Base-by-base conservation (phyloP, 2,888 invertebrate species). In the Dynastes hyllus region DNA sequence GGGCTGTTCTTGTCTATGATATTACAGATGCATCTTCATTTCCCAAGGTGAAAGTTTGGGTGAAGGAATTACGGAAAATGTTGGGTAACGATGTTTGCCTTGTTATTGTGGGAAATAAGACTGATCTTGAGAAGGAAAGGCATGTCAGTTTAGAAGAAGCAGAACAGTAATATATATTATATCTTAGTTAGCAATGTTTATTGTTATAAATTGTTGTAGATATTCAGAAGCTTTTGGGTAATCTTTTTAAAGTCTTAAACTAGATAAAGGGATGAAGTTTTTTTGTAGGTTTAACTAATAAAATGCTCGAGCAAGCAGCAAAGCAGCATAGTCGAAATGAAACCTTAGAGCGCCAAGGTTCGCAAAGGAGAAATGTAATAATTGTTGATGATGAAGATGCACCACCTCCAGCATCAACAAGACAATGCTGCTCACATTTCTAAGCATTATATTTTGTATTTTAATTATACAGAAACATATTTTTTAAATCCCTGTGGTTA, bases 1-100 rank as follows among this genome's bases (percentile, higher is more conserved):
- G 99, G 83, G 99, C 99, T 76, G 94, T 99, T 85, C 92, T 99
- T 83, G 98, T 99, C 2, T 99, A 98, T 89, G 99, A 99, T 88
- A 97, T 99, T 81, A 98, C 99, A 16, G 98, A 99, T 90, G 95
- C 96, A 89, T 96, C 97, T 87, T 98, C 98, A 0, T 98, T 99
- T 90, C 94, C 94, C 87, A 98, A 97, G 92, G 98, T 98, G 0
- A 98, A 98, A 90, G 97, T 95, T 88, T 99, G 99, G 99, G 98
- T 99, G 37, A 98, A 97, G 87, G 99, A 99, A 89, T 90, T 99
- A 78, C 94, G 96, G 83, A 97, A 97, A 89, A 98, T 99, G 95
- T 91, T 99, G 58, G 99, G 98, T 2, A 93, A 95, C 79, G 96
- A 98, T 84, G 96, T 99, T 84, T 94, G 96, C 83, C 91, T 99